These are phyloP conservation scores for Drosophila biarmipes DNA, from an alignment of 1,140 invertebrate species.

Conservation along the genomic window DNA sequence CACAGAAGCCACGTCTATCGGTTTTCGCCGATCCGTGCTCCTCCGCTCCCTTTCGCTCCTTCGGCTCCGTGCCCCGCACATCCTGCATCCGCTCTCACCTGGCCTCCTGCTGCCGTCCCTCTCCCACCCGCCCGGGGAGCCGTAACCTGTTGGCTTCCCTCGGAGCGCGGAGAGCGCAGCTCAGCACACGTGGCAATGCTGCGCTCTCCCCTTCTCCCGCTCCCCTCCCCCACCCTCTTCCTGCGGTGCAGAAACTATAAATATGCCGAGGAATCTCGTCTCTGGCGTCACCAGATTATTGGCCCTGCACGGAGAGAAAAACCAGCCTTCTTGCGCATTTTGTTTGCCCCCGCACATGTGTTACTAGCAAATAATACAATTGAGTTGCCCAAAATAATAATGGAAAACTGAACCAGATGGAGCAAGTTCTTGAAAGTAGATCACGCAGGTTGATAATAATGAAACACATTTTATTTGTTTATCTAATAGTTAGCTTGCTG, in stretches of 20 bases:
- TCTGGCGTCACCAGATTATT: conserved; percentile 34
- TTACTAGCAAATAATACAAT: too few species aligned
- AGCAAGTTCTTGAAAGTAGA: too few species aligned
- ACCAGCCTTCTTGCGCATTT: too few species aligned
- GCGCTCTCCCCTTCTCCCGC: conserved; percentile 11
- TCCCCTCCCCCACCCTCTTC: background rate
- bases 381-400: too few species aligned
- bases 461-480: too few species aligned
- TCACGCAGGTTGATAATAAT: too few species aligned
- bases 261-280: conserved; percentile 36
- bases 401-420: too few species aligned
- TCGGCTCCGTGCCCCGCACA: background rate
- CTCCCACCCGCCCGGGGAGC: conserved; percentile 3
- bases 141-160: conserved; percentile 25
- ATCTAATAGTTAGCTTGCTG: too few species aligned
- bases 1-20: conserved; percentile 64
- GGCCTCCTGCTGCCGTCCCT: conserved; percentile 13
- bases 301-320: conserved; percentile 3
- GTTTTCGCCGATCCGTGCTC: conserved; percentile 5
- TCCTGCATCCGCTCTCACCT: background rate
- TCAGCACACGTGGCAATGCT: conserved; percentile 34
- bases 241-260: conserved; percentile 25
- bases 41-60: background rate
- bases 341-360: too few species aligned
- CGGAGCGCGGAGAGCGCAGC: background rate